Conservation (phyloP, 2,113 vertebrate genomes). For the Acrocephalus kingi region DNA sequence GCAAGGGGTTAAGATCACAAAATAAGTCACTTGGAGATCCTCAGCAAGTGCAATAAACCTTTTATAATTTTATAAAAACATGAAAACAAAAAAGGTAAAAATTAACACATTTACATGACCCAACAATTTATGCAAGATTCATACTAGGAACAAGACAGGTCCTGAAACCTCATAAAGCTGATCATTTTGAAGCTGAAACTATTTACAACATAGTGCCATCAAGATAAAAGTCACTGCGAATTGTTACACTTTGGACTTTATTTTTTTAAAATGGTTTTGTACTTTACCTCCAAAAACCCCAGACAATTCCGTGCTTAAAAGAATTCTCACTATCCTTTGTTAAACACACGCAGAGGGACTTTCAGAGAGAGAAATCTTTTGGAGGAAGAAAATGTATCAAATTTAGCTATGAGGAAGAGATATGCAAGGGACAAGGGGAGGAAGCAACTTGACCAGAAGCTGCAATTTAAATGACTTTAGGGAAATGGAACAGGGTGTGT, state of each 20-base stretch:
- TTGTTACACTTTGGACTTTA: conserved; percentile 72
- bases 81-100: neutral
- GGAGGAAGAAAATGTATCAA: neutral
- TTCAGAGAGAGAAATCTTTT: neutral
- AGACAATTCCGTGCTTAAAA: neutral
- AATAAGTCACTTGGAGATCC: neutral
- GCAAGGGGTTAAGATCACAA: neutral
- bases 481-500: conserved; percentile 38
- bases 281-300: conserved; percentile 59
- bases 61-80: neutral
- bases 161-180: conserved; percentile 57
- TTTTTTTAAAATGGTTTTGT: conserved; percentile 40
- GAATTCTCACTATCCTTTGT: neutral
- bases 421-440: conserved; percentile 3
- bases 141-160: conserved; percentile 13
- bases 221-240: conserved; percentile 67
- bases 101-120: neutral
- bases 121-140: neutral
- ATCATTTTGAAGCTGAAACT: conserved; percentile 70
- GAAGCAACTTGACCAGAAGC: neutral
- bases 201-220: conserved; percentile 56
- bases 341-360: neutral
- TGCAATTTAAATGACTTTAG: neutral
- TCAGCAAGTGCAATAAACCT: neutral
- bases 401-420: conserved; percentile 47